Evolutionary conservation across 2,888 invertebrate species (phyloP), one percentile per base, ranked within the genome.

Genomic region (Limnephilus marmoratus): DNA sequence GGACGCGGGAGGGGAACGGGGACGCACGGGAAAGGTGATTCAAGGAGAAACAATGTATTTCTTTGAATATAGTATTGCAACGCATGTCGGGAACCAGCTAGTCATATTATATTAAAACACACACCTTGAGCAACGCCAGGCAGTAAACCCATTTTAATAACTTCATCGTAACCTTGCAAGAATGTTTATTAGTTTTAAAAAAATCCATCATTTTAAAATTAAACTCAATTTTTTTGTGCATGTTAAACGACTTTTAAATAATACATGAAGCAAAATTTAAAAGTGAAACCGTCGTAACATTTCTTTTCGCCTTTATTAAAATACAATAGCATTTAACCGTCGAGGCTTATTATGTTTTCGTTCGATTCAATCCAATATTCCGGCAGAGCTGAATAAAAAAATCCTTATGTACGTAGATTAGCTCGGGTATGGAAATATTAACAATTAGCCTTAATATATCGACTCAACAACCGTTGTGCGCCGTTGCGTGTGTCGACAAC

Each of bases 401-500:
- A 68, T 5, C n/a, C 24, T 24, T 24, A 88, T 68, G 5, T 41
- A 41, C 9, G 88, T 88, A 88, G 68, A 88, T 88, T 88, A 53
- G 34, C 87, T 13, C 53, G 34, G 24, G 45, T 68, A 88, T 88
- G 88, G 88, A 88, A 88, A 68, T 88, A 88, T 88, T 68, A 88
- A 88, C 68, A 88, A 88, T 88, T 88, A 34, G 80, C 88, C 81
- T 68, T 68, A 90, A 85, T 90, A 90, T 90, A 90, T 90, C 90
- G 90, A 90, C 90, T 90, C 45, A 90, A 90, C 90, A 90, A 83
- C 31, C 49, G 53, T 31, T 82, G 11, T 80, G 82, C n/a, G 41
- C 49, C 81, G 81, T 90, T 83, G 90, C 90, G 90, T 90, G 90
- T 83, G 90, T 90, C 90, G 90, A 83, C 90, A 83, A 53, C n/a